Evolutionary conservation across 2,113 vertebrate species (phyloP).

Genomic region (Strix uralensis): DNA sequence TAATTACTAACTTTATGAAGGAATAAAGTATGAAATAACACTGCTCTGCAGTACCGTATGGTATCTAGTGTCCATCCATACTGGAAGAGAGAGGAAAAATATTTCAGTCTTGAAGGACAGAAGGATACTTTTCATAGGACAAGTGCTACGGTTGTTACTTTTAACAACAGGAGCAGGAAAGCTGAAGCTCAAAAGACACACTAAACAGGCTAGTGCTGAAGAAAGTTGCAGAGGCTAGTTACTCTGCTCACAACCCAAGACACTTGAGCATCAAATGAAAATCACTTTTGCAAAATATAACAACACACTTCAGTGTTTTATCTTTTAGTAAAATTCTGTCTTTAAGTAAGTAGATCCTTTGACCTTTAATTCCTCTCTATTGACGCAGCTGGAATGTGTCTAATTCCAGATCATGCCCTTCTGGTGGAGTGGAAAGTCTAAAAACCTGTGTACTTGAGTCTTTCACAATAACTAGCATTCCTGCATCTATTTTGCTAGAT

Average conservation of each 20-base stretch:
- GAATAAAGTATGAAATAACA: neutral
- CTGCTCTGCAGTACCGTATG: neutral
- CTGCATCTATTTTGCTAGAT: neutral
- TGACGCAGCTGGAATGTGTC: neutral
- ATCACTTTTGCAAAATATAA: neutral
- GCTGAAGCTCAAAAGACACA: neutral
- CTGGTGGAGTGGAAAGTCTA: neutral
- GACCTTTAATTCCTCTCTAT: neutral
- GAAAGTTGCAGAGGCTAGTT: neutral
- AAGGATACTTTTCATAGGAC: neutral
- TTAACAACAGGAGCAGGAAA: neutral
- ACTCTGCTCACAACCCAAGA: neutral
- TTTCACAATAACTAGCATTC: neutral
- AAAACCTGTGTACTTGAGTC: neutral
- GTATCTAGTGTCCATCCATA: neutral
- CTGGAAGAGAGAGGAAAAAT: neutral
- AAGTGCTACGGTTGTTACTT: neutral
- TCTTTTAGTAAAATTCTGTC: neutral
- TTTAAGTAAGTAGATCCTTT: neutral
- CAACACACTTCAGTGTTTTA: neutral
- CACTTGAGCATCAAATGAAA: neutral
- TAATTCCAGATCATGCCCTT: neutral
- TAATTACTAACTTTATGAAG: neutral
- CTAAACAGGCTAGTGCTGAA: neutral
- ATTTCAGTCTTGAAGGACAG: neutral